These are phyloP conservation scores for Aptenodytes forsteri DNA, from an alignment of 2,113 vertebrate species.

Conservation along the genomic window DNA sequence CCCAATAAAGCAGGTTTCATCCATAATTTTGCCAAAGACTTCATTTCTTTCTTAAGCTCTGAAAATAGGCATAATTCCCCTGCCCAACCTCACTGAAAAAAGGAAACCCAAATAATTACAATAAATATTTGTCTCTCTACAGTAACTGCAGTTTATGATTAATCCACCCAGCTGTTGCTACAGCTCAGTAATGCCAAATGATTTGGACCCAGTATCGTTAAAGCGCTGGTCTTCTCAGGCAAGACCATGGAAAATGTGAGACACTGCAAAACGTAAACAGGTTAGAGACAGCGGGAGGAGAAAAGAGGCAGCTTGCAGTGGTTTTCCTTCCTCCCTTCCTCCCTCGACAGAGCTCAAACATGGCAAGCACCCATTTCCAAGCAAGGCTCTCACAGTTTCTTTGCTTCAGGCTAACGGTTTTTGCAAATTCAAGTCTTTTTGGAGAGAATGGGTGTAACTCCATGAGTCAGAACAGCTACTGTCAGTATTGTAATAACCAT, in stretches of 20 bases:
- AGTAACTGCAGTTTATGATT: not conserved
- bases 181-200: not conserved
- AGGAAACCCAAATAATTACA: not conserved
- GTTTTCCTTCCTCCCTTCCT: not conserved
- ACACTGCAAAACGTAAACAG: constrained; percentile 2
- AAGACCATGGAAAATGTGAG: constrained; percentile 24
- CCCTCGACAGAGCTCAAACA: not conserved
- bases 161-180: constrained; percentile 41
- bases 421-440: not conserved
- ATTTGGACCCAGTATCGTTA: not conserved
- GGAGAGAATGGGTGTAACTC: constrained; percentile 6
- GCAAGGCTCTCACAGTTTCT: not conserved
- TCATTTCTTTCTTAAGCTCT: not conserved
- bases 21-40: not conserved
- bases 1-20: not conserved
- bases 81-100: not conserved
- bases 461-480: constrained; percentile 1
- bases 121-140: not conserved
- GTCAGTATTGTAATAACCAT: not conserved
- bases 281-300: not conserved
- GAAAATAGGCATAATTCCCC: not conserved
- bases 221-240: not conserved
- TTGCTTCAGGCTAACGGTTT: constrained; percentile 27
- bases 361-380: not conserved
- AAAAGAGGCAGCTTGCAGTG: not conserved